phyloP scores from a whole-genome alignment of 2,888 invertebrate species.

The Phaedon cochleariae region DNA sequence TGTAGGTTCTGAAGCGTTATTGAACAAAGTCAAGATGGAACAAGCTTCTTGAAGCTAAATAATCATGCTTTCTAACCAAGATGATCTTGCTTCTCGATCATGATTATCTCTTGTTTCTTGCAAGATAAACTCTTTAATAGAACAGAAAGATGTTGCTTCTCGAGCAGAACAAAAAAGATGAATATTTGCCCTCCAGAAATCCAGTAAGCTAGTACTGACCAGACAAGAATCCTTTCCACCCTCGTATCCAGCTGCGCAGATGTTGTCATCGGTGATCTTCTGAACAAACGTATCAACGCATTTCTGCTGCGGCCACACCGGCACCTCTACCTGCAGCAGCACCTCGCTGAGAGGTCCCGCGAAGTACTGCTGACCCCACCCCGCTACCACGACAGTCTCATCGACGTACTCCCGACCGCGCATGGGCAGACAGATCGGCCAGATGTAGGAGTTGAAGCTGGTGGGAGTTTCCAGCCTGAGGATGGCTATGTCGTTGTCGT shows the following conservation, averaged over 20 bases:
- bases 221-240: constrained; percentile 87
- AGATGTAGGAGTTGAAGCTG: constrained; percentile 79
- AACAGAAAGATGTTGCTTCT: too few species aligned
- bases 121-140: too few species aligned
- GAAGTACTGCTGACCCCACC: constrained; percentile 81
- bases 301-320: constrained; percentile 76
- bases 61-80: too few species aligned
- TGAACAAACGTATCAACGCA: constrained; percentile 73
- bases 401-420: constrained; percentile 68
- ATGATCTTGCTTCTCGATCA: too few species aligned
- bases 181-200: too few species aligned
- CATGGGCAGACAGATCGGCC: constrained; percentile 86
- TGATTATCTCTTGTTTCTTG: too few species aligned
- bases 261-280: constrained; percentile 71
- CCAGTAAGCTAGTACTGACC: constrained; percentile 68
- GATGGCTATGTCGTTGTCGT: constrained; percentile 81
- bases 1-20: too few species aligned
- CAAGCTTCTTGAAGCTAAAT: too few species aligned
- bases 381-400: constrained; percentile 73
- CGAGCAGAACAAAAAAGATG: too few species aligned
- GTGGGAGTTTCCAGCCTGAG: constrained; percentile 73
- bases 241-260: constrained; percentile 80
- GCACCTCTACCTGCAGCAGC: constrained; percentile 80
- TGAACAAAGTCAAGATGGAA: too few species aligned
- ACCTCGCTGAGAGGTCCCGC: constrained; percentile 69